Evolutionary conservation across 2,113 vertebrate species (phyloP).

Genomic region (Brevimyrus niger): DNA sequence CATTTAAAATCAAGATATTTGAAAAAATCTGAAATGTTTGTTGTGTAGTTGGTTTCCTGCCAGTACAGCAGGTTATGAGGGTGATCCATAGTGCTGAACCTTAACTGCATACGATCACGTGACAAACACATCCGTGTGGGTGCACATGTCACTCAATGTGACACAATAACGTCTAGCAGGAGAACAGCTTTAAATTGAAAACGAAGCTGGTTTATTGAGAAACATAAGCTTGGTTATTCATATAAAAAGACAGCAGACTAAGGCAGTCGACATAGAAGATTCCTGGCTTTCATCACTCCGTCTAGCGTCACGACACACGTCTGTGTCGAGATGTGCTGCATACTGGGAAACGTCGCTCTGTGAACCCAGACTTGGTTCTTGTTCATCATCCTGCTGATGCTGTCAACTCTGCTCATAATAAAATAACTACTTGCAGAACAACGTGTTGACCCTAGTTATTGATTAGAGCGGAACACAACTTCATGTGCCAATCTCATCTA

Average conservation of each 20-base stretch:
- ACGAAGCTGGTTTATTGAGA: not conserved
- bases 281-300: not conserved
- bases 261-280: not conserved
- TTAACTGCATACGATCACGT: not conserved
- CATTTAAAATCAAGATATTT: not conserved
- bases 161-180: not conserved
- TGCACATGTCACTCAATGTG: not conserved
- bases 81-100: not conserved
- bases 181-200: constrained; percentile 10
- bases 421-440: not conserved
- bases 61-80: not conserved
- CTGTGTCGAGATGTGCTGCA: constrained; percentile 25
- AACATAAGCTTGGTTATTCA: constrained; percentile 32
- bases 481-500: not conserved
- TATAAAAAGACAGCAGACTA: constrained; percentile 30
- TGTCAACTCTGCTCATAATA: constrained; percentile 1
- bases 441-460: not conserved
- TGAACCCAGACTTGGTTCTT: not conserved
- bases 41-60: not conserved
- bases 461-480: not conserved
- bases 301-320: not conserved
- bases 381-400: not conserved
- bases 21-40: not conserved
- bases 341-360: constrained; percentile 24
- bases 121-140: not conserved